Percentiles rank a stretch among this genome's conserved stretches.
These are phyloP conservation scores for Dyspetes luteomarginatus DNA, from an alignment of 2,888 invertebrate genomes.

Conservation along the genomic window DNA sequence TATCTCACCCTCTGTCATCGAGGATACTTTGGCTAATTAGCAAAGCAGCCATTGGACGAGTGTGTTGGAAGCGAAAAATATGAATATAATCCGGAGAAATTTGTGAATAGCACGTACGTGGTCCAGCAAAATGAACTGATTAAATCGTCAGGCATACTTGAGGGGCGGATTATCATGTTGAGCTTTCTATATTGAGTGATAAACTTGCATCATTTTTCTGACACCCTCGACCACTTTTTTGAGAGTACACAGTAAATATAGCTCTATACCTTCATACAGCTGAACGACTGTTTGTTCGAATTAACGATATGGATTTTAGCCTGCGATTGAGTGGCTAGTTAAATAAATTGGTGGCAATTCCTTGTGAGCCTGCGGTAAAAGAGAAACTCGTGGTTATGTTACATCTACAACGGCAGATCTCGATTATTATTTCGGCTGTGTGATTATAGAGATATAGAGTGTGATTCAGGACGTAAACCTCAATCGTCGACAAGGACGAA, in stretches of 20 bases:
- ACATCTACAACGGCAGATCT: background rate
- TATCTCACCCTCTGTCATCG: constrained; percentile 1
- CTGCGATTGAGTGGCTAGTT: constrained; percentile 17
- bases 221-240: background rate
- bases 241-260: background rate
- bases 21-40: constrained; percentile 38
- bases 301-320: constrained; percentile 41
- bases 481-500: constrained; percentile 47
- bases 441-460: constrained; percentile 41
- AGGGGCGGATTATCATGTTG: constrained; percentile 75
- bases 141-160: background rate
- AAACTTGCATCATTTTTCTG: constrained; percentile 69
- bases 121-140: constrained; percentile 67
- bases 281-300: constrained; percentile 30
- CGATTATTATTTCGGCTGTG: constrained; percentile 55
- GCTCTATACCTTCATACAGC: constrained; percentile 2
- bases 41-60: constrained; percentile 28
- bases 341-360: constrained; percentile 50
- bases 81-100: constrained; percentile 79
- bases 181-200: constrained; percentile 77
- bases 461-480: constrained; percentile 44
- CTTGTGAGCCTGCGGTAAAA: constrained; percentile 29
- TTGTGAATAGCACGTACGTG: constrained; percentile 76
- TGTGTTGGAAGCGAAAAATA: constrained; percentile 12
- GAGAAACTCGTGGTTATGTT: background rate